Percentiles rank a stretch among this genome's conserved stretches.
phyloP scores from a whole-genome alignment of 2,888 invertebrate species.

The Stenotaenia linearis region DNA sequence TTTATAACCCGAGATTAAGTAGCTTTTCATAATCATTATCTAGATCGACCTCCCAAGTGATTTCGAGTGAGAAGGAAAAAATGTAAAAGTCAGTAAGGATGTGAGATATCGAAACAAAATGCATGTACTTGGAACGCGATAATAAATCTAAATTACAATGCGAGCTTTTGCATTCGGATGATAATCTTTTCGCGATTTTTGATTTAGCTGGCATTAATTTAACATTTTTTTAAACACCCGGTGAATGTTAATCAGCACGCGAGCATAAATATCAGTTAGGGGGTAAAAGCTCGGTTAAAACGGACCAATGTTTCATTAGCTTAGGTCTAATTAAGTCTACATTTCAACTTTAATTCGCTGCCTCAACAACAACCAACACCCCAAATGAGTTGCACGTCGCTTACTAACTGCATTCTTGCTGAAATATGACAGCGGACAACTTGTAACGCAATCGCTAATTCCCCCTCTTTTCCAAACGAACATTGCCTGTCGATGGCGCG shows the following conservation, averaged over 20 bases:
- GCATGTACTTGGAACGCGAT: not conserved
- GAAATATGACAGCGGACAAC: conserved; percentile 17
- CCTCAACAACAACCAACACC: conserved; percentile 1
- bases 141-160: not conserved
- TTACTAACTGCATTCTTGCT: not conserved
- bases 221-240: not conserved
- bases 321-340: conserved; percentile 26
- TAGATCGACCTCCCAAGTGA: not conserved
- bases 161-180: not conserved
- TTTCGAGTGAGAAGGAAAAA: not conserved
- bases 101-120: not conserved
- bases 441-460: conserved; percentile 7
- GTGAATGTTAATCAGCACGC: conserved; percentile 7
- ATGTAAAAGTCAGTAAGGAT: not conserved
- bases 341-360: conserved; percentile 24
- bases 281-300: not conserved
- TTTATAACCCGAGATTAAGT: not conserved
- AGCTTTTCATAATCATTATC: conserved; percentile 20
- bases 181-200: not conserved
- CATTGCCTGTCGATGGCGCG: not conserved
- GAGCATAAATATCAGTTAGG: conserved; percentile 1
- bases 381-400: conserved; percentile 16
- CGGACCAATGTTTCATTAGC: not conserved
- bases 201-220: not conserved
- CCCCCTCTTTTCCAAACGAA: not conserved